phyloP scores from a whole-genome alignment of 2,113 vertebrate species.

The Ciconia stormi region DNA sequence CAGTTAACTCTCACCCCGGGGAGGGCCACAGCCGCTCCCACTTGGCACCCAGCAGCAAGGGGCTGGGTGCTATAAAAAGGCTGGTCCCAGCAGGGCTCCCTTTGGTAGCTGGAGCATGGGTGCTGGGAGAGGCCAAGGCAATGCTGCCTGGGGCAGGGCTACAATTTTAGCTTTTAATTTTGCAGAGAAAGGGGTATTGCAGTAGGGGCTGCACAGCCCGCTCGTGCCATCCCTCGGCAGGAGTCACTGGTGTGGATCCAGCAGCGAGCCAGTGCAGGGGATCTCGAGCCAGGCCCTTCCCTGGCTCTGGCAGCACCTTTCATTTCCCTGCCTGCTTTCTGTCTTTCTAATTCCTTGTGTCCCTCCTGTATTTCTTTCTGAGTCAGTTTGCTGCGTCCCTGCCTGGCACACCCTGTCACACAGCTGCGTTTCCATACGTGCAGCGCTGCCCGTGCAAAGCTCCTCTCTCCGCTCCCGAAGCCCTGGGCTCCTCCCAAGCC shows the following conservation, averaged over 20 bases:
- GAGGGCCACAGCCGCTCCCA: not conserved
- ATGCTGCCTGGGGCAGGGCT: not conserved
- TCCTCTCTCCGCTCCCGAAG: not conserved
- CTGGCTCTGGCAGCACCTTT: not conserved
- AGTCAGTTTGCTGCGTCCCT: not conserved
- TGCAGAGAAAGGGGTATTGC: not conserved
- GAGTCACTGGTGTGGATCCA: not conserved
- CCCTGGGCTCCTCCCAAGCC: not conserved
- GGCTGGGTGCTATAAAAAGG: not conserved
- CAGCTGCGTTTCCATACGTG: fast-evolving
- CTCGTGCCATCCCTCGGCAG: not conserved
- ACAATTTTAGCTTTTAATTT: not conserved
- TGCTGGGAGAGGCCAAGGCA: not conserved
- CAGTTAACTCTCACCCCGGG: not conserved
- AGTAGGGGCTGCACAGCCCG: not conserved
- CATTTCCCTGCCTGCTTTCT: not conserved
- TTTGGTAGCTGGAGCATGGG: no score
- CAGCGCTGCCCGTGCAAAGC: not conserved
- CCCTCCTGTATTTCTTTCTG: not conserved
- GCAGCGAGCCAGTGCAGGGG: fast-evolving
- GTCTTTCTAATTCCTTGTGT: not conserved
- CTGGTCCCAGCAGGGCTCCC: fast-evolving
- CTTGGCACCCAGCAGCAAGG: not conserved
- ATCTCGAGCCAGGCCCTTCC: not conserved
- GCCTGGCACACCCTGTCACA: not conserved